Percentiles rank a stretch among this genome's conserved stretches.
These are phyloP conservation scores for Girardinichthys multiradiatus DNA, from an alignment of 2,113 vertebrate genomes.

Conservation along the genomic window DNA sequence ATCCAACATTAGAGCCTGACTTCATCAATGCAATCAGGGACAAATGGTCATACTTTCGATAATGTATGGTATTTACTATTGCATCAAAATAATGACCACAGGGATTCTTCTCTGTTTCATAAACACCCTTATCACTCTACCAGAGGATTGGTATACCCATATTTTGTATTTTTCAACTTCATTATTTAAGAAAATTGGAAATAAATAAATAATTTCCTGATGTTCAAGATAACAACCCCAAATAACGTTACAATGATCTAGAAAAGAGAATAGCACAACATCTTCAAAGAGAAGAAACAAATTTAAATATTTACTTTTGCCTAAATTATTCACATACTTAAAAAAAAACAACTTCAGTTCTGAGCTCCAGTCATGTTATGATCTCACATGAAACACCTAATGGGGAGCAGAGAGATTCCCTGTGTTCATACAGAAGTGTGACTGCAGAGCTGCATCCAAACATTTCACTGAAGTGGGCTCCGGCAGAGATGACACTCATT, in stretches of 20 bases:
- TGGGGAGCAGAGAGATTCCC: neutral
- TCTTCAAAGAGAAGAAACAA: neutral
- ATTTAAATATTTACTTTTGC: neutral
- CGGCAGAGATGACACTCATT: neutral
- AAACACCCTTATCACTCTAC: no score
- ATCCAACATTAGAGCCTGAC: no score
- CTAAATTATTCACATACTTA: neutral
- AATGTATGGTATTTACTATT: no score
- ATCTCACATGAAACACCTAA: neutral
- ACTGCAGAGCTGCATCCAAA: conserved; percentile 4
- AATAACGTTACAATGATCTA: neutral
- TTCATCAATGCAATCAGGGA: no score
- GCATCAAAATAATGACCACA: no score
- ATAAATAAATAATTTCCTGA: no score
- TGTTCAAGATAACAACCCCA: no score
- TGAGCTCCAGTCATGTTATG: neutral
- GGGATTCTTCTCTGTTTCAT: no score
- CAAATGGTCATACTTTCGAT: no score
- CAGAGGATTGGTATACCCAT: no score
- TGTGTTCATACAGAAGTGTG: conserved; percentile 1
- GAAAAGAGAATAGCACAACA: neutral
- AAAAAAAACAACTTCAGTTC: neutral
- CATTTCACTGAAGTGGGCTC: neutral
- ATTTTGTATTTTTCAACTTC: no score
- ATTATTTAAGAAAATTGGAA: no score